phyloP scores from a whole-genome alignment of 2,113 vertebrate species.

The Elgaria multicarinata region DNA sequence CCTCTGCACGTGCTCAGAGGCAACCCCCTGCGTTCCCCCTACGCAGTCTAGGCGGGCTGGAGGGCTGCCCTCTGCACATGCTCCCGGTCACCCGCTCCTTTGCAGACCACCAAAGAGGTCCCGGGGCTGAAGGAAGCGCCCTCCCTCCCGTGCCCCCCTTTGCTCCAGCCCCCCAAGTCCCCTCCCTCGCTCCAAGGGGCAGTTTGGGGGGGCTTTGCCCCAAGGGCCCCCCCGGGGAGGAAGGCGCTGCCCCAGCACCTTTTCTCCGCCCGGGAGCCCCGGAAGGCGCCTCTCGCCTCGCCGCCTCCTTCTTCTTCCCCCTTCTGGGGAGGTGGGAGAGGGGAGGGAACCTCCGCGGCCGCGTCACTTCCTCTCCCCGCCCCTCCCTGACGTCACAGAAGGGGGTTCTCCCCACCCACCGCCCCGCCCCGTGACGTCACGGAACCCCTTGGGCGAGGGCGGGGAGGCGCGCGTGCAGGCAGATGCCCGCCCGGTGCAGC shows the following conservation, averaged over 20 bases:
- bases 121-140: neutral
- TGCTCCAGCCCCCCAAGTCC: neutral
- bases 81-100: neutral
- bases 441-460: neutral
- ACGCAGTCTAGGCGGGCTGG: neutral
- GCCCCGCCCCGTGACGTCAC: neutral
- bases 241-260: neutral
- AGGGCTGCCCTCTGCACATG: neutral
- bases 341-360: neutral
- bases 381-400: neutral
- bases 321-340: neutral
- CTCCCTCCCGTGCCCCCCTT: neutral
- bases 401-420: neutral
- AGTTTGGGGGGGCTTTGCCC: no score
- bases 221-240: neutral
- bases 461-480: neutral
- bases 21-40: neutral
- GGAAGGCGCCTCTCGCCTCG: neutral
- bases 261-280: neutral
- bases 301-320: neutral
- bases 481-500: neutral
- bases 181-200: no score
- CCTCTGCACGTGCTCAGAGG: neutral
- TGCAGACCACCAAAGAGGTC: neutral
- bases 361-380: conserved; percentile 33